Percentiles rank a stretch among this genome's conserved stretches.
Conservation (phyloP, 2,797 vertebrate genomes). For the Pangasius sanitwongsei region DNA sequence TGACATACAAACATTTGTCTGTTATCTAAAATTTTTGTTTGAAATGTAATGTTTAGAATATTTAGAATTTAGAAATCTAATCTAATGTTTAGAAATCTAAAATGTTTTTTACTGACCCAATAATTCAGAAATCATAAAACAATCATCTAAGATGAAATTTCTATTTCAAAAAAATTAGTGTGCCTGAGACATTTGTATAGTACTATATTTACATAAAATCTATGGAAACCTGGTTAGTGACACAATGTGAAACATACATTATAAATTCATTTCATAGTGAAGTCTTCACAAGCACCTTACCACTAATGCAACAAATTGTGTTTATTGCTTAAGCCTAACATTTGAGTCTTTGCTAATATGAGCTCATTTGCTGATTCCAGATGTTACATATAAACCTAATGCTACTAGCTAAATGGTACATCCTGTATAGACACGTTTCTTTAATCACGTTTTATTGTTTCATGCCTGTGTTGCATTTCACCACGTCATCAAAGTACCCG, state of each 20-base stretch:
- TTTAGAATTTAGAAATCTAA: too few species aligned
- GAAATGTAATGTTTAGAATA: background rate
- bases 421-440: background rate
- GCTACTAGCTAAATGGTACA: background rate
- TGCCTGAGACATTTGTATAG: background rate
- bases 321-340: background rate
- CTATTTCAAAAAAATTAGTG: background rate
- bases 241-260: background rate
- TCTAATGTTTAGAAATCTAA: background rate
- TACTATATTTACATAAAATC: background rate
- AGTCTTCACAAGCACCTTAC: background rate
- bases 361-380: background rate
- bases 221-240: background rate
- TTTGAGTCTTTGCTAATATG: background rate
- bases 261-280: background rate
- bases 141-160: background rate
- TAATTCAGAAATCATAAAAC: background rate
- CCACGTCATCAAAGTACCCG: background rate
- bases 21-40: background rate
- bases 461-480: background rate
- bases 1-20: background rate
- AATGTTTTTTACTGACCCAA: background rate
- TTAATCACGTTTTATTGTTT: slow-evolving; percentile 1
- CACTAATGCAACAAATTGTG: background rate
- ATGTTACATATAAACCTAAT: background rate